These are phyloP conservation scores for Miniopterus natalensis DNA, from an alignment of 2,113 vertebrate genomes.

Conservation along the genomic window DNA sequence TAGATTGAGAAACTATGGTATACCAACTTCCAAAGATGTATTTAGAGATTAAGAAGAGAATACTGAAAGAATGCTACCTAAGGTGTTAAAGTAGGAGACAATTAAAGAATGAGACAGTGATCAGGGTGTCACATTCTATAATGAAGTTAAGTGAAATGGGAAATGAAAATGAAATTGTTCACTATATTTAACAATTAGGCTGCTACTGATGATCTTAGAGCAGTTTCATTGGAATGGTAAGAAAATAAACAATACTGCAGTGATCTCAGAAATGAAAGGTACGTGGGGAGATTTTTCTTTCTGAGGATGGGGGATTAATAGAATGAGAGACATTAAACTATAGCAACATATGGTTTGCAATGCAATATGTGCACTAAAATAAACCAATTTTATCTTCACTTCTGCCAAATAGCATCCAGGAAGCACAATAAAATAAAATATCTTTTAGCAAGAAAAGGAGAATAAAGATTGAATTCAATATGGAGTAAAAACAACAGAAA, in stretches of 20 bases:
- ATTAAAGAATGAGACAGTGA: background rate
- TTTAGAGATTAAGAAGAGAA: background rate
- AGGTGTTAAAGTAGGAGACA: background rate
- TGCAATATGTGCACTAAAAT: background rate
- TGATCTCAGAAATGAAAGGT: background rate
- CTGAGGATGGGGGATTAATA: background rate
- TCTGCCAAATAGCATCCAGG: background rate
- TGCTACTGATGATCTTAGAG: background rate
- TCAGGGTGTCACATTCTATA: background rate
- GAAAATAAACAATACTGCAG: background rate
- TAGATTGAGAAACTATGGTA: background rate
- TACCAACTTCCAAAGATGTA: background rate
- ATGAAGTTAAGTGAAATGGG: background rate
- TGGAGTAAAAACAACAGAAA: background rate
- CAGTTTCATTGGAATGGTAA: background rate
- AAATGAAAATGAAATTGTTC: slow-evolving; percentile 34
- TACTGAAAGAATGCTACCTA: background rate
- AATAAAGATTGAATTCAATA: background rate
- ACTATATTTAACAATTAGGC: background rate
- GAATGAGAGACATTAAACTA: background rate
- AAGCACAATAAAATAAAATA: background rate
- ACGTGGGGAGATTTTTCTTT: background rate
- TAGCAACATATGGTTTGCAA: background rate
- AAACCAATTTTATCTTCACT: background rate
- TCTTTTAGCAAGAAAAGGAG: background rate